Base-by-base conservation (phyloP, 2,113 vertebrate species). In the Cheirogaleus medius region DNA sequence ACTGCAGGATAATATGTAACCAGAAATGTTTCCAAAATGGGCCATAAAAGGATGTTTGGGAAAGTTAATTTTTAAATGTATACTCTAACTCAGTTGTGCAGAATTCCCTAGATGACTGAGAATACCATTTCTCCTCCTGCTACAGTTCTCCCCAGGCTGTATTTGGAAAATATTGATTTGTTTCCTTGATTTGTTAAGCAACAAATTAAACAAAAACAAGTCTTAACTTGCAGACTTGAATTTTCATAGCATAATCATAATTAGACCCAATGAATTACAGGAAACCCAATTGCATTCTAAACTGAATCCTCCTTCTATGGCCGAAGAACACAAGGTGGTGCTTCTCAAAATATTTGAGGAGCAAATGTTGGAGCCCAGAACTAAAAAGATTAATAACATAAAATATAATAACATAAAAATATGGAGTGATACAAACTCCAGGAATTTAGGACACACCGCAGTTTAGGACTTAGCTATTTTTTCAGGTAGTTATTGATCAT, bases 201-300 rank as follows among this genome's bases (percentile, higher is more conserved):
- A 58, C 44, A 49, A 60, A 84, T 94, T 47, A 58, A 91, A 92
- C n/a, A 83, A 91, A 29, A 47, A 66, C 81, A 92, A 39, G 58
- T 92, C 86, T 98, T 87, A 81, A 81, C 92, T 95, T 90, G 64
- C 90, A 92, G 77, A 87, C 76, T 97, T 54, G 90, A 96, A 91
- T 91, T 93, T 94, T 90, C 86, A 76, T 58, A 89, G 54, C 20
- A 5, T 20, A 15, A 34, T 89, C 73, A 69, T 84, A 76, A 93
- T 73, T 58, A 96, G 52, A 78, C 8, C 10, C 58, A 85, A 64
- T 2, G 87, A 39, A 77, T 18, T 42, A 21, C 1, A 23, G 34
- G 27, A 39, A 87, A 82, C 18, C 6, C 20, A 29, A 15, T 44
- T 89, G 23, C 81, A 14, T 95, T 91, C 56, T 80, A 66, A 87